Evolutionary conservation across 2,888 invertebrate genomes (phyloP), one percentile per base, ranked within the genome.

Genomic region (Heliconius charithonia): DNA sequence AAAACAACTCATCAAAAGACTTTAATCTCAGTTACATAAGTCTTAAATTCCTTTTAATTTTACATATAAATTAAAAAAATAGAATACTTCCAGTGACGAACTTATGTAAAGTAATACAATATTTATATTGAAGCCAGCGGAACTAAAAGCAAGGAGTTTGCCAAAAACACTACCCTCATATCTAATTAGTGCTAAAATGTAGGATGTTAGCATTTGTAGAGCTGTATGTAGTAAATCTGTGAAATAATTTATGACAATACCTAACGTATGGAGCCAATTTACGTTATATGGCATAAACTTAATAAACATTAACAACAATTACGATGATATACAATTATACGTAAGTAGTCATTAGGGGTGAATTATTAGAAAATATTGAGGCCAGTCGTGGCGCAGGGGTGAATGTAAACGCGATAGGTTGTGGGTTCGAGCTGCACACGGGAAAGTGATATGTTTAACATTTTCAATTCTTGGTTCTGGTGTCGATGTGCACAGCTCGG

Each of bases 181-280:
- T 72, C 37, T 37, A 72, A 37, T 56, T 59, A 56, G 59, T 59
- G 37, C 10, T 72, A 59, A 72, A 72, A 72, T 72, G 59, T 59
- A 59, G 72, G 59, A n/a, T 72, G 13, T 59, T n/a, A 32, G 72
- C 37, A 59, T 59, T 59, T 59, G 9, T 72, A 72, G 72, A 72
- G 72, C 72, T 32, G 37, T 72, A 25, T 32, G 37, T 72, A 59
- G 72, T 72, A 59, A 72, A 72, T 72, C 59, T 72, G 59, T 59
- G 72, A 72, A 72, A 72, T 72, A 37, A 72, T 72, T 72, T 72
- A 72, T 72, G 72, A 59, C 72, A 59, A 72, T 72, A 72, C 25
- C 72, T 72, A 72, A 72, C 72, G 59, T 59, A 59, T 72, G 72
- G 72, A 72, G 72, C 59, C 72, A 72, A 72, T 72, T 59, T 59